Evolutionary conservation across 2,113 vertebrate genomes (phyloP), one percentile per base, ranked within the genome.

Genomic region (Saimiri boliviensis): DNA sequence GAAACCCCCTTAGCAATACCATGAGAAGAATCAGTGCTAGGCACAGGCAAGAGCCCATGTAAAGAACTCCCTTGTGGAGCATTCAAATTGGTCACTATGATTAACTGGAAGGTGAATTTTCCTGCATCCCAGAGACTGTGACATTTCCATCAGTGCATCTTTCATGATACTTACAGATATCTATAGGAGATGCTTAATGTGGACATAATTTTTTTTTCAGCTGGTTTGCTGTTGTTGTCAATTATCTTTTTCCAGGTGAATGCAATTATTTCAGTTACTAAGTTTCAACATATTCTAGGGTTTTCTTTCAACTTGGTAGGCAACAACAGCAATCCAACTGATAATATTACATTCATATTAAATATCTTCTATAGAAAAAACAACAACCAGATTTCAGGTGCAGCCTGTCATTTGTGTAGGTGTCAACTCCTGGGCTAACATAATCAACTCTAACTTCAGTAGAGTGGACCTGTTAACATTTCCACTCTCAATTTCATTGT

Each of bases 221-320:
- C 19, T 88, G 19, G 10, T 79, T 81, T 83, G 45, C 35, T 93
- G 6, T 23, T 79, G 4, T 37, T 52, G 25, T 76, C 27, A 81
- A 37, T 70, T 76, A 70, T 73, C 14, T 83, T 96, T 94, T 92
- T 42, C 76, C 40, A 93, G 83, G 37, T 84, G 5, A 95, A 95
- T 89, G 71, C 1, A 71, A 42, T 91, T 93, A 25, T 94, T 94
- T 94, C 89, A 56, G 37, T 71, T 63, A 84, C 40, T 89, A 54
- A 89, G 58, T 90, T 96, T 93, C n/a, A 80, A 37, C 63, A 58
- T 35, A 45, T 52, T 93, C 35, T 47, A 70, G 30, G 37, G 35
- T 60, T 91, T 95, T 86, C 63, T 93, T 60, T 40, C 80, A 84
- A 71, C 32, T 88, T 83, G 32, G 6, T 80, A 42, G 93, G 47